phyloP scores from a whole-genome alignment of 2,113 vertebrate species.

The Chaenogobius annularis region DNA sequence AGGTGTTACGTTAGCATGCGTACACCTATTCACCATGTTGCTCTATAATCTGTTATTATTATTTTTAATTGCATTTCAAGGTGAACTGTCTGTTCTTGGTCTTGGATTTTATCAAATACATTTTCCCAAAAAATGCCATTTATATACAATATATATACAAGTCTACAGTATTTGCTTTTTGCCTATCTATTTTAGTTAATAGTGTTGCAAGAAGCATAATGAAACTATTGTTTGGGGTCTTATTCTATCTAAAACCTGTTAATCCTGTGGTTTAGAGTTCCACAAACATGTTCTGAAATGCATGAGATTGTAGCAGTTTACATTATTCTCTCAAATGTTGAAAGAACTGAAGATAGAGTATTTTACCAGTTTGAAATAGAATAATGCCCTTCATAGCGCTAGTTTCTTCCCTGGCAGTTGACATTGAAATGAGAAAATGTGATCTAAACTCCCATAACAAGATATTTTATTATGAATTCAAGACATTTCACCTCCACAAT shows the following conservation, averaged over 20 bases:
- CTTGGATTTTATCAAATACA: too few species aligned
- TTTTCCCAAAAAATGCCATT: too few species aligned
- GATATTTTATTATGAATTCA: not conserved
- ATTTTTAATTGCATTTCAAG: too few species aligned
- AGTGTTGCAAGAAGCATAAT: too few species aligned
- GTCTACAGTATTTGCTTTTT: too few species aligned
- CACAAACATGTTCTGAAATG: not conserved
- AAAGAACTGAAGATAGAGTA: not conserved
- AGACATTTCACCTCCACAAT: not conserved
- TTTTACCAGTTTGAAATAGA: not conserved
- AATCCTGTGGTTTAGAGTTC: not conserved
- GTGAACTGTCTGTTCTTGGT: too few species aligned
- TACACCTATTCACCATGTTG: too few species aligned
- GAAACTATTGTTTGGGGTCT: too few species aligned
- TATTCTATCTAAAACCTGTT: conserved; percentile 12
- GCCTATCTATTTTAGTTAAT: too few species aligned
- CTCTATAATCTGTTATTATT: too few species aligned
- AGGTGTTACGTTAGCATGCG: too few species aligned
- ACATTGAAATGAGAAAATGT: not conserved
- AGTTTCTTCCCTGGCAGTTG: not conserved
- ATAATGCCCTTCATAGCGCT: not conserved
- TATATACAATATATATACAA: too few species aligned
- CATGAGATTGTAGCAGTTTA: not conserved
- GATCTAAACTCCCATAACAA: not conserved
- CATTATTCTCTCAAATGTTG: not conserved